Conservation (phyloP, 2,113 vertebrate genomes). For the Aythya baeri region DNA sequence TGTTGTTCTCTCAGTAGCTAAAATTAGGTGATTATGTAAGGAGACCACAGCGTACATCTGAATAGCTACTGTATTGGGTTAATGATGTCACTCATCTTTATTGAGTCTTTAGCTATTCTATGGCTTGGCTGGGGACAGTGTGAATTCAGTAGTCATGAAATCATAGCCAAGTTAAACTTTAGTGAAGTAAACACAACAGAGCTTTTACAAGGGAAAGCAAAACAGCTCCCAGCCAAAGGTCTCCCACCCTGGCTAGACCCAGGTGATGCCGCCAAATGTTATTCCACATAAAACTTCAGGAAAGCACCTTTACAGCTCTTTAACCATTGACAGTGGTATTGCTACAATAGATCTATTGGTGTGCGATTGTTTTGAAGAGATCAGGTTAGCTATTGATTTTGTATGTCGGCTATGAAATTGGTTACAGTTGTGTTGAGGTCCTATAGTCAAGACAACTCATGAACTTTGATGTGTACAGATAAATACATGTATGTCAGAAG, state of each 20-base stretch:
- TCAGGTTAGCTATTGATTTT: background rate
- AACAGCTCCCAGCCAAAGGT: background rate
- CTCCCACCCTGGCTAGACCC: rapidly evolving
- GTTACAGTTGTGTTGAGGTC: background rate
- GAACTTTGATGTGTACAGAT: background rate
- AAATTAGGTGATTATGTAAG: constrained; percentile 79
- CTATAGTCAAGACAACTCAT: background rate
- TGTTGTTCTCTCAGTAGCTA: constrained; percentile 62
- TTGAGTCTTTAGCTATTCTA: constrained; percentile 69
- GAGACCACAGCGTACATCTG: constrained; percentile 64
- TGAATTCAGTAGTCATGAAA: constrained; percentile 69
- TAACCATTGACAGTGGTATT: background rate
- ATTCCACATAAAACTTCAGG: background rate
- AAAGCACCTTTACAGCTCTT: background rate
- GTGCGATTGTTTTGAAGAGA: background rate
- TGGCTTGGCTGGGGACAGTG: constrained; percentile 41
- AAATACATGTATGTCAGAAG: background rate
- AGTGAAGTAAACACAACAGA: constrained; percentile 59
- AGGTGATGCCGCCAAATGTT: background rate
- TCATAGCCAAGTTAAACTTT: constrained; percentile 68
- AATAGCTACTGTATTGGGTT: constrained; percentile 76
- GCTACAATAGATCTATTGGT: rapidly evolving
- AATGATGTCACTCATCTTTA: constrained; percentile 80
- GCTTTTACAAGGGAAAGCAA: background rate
- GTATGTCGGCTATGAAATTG: background rate